Evolutionary conservation across 2,113 vertebrate species (phyloP).

Genomic region (Lamprotornis superbus): DNA sequence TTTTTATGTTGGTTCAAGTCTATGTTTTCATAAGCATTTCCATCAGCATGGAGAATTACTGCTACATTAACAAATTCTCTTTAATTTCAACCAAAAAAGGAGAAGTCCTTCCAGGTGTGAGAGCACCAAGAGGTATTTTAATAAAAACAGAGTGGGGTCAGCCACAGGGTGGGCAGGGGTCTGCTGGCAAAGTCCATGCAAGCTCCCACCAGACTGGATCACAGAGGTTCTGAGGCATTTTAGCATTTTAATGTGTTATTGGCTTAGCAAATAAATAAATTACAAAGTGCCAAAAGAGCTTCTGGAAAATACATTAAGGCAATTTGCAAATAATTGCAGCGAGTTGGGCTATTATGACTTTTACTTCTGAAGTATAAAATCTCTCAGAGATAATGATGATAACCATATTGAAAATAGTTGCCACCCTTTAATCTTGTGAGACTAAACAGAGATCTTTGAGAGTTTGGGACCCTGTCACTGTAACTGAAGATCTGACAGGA

Average conservation of each 20-base stretch:
- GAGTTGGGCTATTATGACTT: conserved; percentile 42
- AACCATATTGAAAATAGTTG: conserved; percentile 62
- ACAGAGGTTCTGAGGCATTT: neutral
- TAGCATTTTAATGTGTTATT: neutral
- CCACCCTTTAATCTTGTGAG: conserved; percentile 62
- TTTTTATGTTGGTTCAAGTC: neutral
- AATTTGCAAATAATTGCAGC: conserved; percentile 70
- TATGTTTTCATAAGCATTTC: neutral
- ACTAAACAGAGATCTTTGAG: conserved; percentile 36
- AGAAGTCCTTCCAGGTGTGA: neutral
- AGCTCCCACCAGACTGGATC: neutral
- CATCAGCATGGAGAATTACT: neutral
- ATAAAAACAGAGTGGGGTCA: neutral
- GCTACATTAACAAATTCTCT: neutral
- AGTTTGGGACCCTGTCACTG: neutral
- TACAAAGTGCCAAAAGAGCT: conserved; percentile 39
- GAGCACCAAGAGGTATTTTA: neutral
- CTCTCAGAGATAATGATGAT: conserved; percentile 58
- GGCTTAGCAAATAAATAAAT: conserved; percentile 67
- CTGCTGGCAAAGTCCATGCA: neutral
- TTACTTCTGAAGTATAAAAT: conserved; percentile 66
- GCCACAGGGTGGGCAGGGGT: neutral
- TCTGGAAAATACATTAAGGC: conserved; percentile 64
- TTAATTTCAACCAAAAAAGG: neutral
- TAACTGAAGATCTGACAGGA: conserved; percentile 28